A percentile compares a stretch with the other conserved stretches of the same genome.
These are phyloP conservation scores for Apostichopus japonicus DNA, from an alignment of 35 echinoderm and acorn worm species.

Conservation along the genomic window DNA sequence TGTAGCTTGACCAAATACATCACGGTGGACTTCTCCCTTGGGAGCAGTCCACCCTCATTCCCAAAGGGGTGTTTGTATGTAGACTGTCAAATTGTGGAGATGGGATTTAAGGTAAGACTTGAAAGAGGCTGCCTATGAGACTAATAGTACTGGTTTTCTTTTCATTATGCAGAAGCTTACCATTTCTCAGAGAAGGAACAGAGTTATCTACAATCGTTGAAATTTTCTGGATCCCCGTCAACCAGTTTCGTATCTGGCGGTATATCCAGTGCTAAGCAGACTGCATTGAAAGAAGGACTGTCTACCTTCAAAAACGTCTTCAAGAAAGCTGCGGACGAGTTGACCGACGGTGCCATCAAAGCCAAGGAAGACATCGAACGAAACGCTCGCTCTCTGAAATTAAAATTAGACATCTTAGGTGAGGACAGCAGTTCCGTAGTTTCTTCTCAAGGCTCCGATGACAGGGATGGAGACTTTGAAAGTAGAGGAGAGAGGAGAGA, in stretches of 20 bases:
- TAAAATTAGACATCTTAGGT: constrained; percentile 58
- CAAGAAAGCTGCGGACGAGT: constrained; percentile 78
- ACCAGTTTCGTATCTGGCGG: neutral
- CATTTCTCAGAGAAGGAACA: constrained; percentile 41
- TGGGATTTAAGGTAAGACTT: no score
- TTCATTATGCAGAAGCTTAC: constrained; percentile 23
- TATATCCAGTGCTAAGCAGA: neutral
- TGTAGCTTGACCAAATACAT: no score
- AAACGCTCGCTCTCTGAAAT: constrained; percentile 62
- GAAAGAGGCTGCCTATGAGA: no score
- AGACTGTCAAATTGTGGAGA: no score
- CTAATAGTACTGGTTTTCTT: neutral
- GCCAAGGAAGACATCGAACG: constrained; percentile 74
- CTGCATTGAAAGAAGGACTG: constrained; percentile 12
- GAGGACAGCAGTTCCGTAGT: constrained; percentile 32
- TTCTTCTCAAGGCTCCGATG: constrained; percentile 24
- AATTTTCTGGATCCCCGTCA: neutral
- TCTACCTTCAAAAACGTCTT: constrained; percentile 66
- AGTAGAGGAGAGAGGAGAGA: neutral
- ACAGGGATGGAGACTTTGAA: neutral
- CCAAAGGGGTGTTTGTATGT: no score
- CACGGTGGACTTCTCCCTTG: no score
- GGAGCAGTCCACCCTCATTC: no score
- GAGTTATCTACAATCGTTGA: constrained; percentile 44
- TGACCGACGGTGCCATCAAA: constrained; percentile 65